Conservation (phyloP, 2,888 invertebrate genomes). For the Anagyrus pseudococci region DNA sequence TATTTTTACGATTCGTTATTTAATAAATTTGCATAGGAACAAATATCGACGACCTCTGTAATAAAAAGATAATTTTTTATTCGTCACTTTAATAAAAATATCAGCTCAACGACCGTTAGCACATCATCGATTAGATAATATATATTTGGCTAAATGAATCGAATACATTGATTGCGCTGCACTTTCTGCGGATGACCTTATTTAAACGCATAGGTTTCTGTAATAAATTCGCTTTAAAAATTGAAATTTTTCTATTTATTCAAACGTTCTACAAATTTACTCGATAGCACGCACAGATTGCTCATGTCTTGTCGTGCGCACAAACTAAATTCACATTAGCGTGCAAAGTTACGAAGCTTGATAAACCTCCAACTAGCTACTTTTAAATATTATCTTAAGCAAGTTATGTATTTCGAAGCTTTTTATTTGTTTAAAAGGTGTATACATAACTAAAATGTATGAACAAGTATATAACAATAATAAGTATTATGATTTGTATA, state of each 20-base stretch:
- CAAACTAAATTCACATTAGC: conserved; percentile 21
- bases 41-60: too few relatives aligned
- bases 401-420: neutral
- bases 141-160: too few relatives aligned
- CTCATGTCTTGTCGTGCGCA: neutral
- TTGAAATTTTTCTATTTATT: neutral
- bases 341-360: neutral
- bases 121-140: too few relatives aligned
- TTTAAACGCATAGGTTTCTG: too few relatives aligned
- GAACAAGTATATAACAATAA: neutral
- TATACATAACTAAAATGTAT: neutral
- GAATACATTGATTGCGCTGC: too few relatives aligned
- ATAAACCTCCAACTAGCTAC: neutral
- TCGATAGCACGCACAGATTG: neutral
- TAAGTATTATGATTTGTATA: conserved; percentile 25
- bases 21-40: too few relatives aligned
- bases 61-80: too few relatives aligned
- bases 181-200: too few relatives aligned
- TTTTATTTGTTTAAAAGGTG: neutral
- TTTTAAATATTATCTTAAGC: neutral
- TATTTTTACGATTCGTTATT: too few relatives aligned
- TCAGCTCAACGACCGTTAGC: too few relatives aligned
- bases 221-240: neutral
- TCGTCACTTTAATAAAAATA: too few relatives aligned
- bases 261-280: neutral